phyloP scores from a whole-genome alignment of 2,113 vertebrate species.

The Nyctereutes procyonoides region DNA sequence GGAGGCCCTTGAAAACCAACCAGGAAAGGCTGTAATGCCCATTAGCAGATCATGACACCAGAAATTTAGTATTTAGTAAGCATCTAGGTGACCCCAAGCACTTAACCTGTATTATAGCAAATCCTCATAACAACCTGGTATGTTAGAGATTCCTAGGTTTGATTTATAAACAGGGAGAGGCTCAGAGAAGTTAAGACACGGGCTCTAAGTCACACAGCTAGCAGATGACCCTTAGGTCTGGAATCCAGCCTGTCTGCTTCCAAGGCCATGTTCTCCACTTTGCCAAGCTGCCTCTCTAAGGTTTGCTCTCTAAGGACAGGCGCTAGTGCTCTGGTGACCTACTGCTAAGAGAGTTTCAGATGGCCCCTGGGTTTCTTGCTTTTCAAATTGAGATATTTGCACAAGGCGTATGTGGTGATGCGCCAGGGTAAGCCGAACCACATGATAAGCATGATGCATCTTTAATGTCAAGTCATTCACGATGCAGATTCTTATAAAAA shows the following conservation, averaged over 20 bases:
- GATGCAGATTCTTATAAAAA: slow-evolving; percentile 44
- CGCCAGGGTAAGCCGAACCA: not conserved
- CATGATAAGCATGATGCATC: not conserved
- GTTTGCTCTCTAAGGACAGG: slow-evolving; percentile 47
- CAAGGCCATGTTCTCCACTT: slow-evolving; percentile 39
- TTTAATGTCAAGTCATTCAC: slow-evolving; percentile 34
- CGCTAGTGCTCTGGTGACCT: slow-evolving; percentile 1
- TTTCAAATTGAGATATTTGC: not conserved
- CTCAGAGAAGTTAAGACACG: slow-evolving; percentile 59
- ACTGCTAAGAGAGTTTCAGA: slow-evolving; percentile 18
- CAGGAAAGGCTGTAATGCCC: slow-evolving; percentile 34
- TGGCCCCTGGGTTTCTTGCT: not conserved
- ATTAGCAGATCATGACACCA: slow-evolving; percentile 50
- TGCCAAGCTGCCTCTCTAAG: not conserved
- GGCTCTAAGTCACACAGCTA: slow-evolving; percentile 25
- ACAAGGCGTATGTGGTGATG: not conserved
- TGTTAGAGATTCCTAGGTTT: slow-evolving; percentile 20
- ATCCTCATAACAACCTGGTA: not conserved
- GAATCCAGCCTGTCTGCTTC: slow-evolving; percentile 11
- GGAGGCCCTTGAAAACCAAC: slow-evolving; percentile 43
- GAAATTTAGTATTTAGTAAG: slow-evolving; percentile 47
- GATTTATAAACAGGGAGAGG: slow-evolving; percentile 30
- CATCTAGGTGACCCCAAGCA: not conserved
- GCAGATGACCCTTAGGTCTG: slow-evolving; percentile 25
- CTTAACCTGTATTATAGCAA: slow-evolving; percentile 32